phyloP scores from a whole-genome alignment of 2,113 vertebrate genomes.

The Irena cyanogastra region DNA sequence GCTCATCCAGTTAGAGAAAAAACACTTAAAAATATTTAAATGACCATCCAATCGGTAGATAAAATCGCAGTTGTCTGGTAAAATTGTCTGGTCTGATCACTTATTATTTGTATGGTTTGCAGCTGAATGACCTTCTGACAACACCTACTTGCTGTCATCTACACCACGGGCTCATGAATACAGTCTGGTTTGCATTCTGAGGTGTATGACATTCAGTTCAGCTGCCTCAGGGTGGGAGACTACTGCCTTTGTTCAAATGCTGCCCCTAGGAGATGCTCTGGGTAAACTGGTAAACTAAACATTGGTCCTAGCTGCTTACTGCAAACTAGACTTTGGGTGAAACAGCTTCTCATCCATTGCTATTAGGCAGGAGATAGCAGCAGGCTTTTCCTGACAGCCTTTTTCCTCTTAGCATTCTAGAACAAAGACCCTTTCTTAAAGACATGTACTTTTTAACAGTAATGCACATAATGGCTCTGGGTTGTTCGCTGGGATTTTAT shows the following conservation, averaged over 20 bases:
- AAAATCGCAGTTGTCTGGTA: not conserved
- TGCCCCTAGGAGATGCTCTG: not conserved
- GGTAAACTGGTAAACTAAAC: not conserved
- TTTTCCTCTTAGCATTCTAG: not conserved
- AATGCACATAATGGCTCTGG: not conserved
- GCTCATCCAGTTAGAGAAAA: not conserved
- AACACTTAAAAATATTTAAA: not conserved
- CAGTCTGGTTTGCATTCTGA: not conserved
- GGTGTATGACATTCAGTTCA: not conserved
- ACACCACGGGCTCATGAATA: not conserved
- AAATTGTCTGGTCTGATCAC: not conserved
- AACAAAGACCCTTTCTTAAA: not conserved
- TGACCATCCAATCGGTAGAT: not conserved
- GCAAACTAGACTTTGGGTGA: not conserved
- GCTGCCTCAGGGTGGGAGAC: not conserved
- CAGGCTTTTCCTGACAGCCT: not conserved
- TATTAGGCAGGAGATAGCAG: not conserved
- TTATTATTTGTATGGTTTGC: not conserved
- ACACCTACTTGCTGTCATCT: not conserved
- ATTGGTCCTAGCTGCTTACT: not conserved
- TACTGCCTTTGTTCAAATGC: not conserved
- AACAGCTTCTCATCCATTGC: not conserved
- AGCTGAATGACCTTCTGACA: not conserved
- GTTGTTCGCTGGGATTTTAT: not conserved
- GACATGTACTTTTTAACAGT: not conserved